A percentile compares a stretch with the other conserved stretches of the same genome.
phyloP scores from a whole-genome alignment of 2,888 invertebrate genomes.

The Dryobota labecula region DNA sequence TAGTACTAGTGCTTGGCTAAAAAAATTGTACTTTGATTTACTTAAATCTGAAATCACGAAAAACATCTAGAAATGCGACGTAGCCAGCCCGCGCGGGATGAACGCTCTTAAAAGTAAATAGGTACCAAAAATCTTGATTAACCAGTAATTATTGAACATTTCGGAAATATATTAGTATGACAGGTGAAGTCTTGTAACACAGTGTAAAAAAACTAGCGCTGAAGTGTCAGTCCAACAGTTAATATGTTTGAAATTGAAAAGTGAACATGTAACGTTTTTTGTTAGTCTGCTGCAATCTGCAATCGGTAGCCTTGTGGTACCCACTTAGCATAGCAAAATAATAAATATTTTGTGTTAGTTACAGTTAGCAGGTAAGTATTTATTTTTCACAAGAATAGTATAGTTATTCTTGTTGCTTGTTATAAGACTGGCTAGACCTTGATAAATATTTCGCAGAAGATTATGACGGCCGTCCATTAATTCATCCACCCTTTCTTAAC shows the following conservation, averaged over 20 bases:
- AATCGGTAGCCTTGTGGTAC: slow-evolving; percentile 45
- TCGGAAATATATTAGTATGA: slow-evolving; percentile 31
- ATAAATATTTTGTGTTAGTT: slow-evolving; percentile 33
- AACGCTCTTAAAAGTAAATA: too few relatives aligned
- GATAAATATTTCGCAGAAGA: slow-evolving; percentile 37
- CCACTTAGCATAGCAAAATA: slow-evolving; percentile 34
- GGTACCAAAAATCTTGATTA: not conserved
- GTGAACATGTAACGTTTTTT: slow-evolving; percentile 37
- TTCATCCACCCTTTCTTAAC: slow-evolving; percentile 23
- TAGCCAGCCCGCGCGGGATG: too few relatives aligned
- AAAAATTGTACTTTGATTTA: too few relatives aligned
- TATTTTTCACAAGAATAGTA: slow-evolving; percentile 37
- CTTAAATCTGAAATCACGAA: too few relatives aligned
- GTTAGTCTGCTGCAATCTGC: slow-evolving; percentile 41
- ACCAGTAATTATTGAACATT: slow-evolving; percentile 8
- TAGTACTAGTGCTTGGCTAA: too few relatives aligned
- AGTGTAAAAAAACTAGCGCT: slow-evolving; percentile 21
- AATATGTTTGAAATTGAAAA: slow-evolving; percentile 41
- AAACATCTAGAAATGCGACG: too few relatives aligned
- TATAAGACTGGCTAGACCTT: slow-evolving; percentile 29
- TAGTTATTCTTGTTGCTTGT: slow-evolving; percentile 24
- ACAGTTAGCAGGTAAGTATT: slow-evolving; percentile 14
- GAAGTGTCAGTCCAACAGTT: slow-evolving; percentile 25
- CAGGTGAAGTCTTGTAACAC: slow-evolving; percentile 29
- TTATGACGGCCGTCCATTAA: slow-evolving; percentile 22